Percentiles rank a stretch among this genome's conserved stretches.
Conservation (phyloP, 2,113 vertebrate species). For the Melanostigma gelatinosum region DNA sequence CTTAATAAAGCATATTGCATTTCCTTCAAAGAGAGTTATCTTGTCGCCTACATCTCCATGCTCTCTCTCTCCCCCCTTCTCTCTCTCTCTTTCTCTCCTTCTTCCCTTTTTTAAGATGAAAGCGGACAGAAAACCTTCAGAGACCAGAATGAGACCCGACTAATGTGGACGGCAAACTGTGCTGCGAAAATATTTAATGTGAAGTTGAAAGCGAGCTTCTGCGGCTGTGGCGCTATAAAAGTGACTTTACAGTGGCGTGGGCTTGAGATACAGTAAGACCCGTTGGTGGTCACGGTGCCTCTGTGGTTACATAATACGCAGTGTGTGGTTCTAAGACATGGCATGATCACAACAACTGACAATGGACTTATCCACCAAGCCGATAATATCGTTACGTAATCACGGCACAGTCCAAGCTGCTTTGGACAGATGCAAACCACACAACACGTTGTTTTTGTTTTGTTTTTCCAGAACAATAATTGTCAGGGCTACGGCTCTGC, state of each 20-base stretch:
- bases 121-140: conserved; percentile 56
- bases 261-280: conserved; percentile 9
- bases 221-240: conserved; percentile 21
- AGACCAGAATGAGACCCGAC: conserved; percentile 36
- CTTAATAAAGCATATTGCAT: conserved; percentile 51
- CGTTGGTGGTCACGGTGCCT: not conserved
- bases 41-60: conserved; percentile 12
- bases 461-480: not conserved
- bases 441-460: not conserved
- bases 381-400: conserved; percentile 4
- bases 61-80: not conserved
- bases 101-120: conserved; percentile 59
- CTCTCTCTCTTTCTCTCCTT: conserved; percentile 5
- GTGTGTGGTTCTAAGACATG: not conserved
- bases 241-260: conserved; percentile 7
- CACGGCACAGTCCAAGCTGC: not conserved
- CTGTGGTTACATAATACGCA: conserved; percentile 11
- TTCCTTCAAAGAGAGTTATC: conserved; percentile 36
- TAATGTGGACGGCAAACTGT: conserved; percentile 22
- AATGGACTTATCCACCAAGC: not conserved
- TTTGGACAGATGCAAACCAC: not conserved
- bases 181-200: conserved; percentile 50
- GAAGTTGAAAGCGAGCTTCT: conserved; percentile 38
- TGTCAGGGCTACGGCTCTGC: not conserved
- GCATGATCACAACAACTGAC: not conserved